Evolutionary conservation across 30 jellyfish, hydroid and myxozoan species (phyloP).

Genomic region (Haliclystus octoradiatus): DNA sequence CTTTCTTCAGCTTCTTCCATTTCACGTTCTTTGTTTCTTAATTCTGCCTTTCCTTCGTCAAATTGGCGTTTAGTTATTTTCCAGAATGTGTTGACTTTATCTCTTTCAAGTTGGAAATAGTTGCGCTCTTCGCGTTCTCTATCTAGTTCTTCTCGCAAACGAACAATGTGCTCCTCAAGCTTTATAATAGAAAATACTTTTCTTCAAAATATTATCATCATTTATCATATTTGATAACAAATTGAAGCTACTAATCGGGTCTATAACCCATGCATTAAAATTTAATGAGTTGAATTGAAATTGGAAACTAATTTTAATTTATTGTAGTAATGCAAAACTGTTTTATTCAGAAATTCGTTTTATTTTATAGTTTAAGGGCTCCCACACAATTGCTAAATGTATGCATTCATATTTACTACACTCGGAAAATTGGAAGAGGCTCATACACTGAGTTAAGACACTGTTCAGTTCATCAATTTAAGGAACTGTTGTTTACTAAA

Average conservation of each 20-base stretch:
- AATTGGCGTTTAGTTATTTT: slow-evolving; percentile 83
- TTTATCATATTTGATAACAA: not conserved
- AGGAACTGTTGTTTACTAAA: too few relatives aligned
- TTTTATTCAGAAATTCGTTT: too few relatives aligned
- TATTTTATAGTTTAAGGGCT: too few relatives aligned
- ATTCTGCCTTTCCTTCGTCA: slow-evolving; percentile 80
- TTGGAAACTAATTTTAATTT: too few relatives aligned
- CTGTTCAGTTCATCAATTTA: too few relatives aligned
- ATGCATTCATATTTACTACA: too few relatives aligned
- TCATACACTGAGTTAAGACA: too few relatives aligned
- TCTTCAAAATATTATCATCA: not conserved
- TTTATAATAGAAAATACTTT: not conserved
- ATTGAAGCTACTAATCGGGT: too few relatives aligned
- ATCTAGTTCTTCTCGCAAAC: slow-evolving; percentile 91
- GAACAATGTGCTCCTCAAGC: slow-evolving; percentile 90
- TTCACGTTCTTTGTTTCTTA: slow-evolving; percentile 86
- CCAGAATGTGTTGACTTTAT: slow-evolving; percentile 96
- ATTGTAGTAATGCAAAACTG: too few relatives aligned
- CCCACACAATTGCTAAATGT: slow-evolving; percentile 2
- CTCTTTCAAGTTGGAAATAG: slow-evolving; percentile 86
- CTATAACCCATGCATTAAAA: too few relatives aligned
- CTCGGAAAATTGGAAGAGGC: not conserved
- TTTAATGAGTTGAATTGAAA: too few relatives aligned
- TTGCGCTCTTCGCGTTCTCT: slow-evolving; percentile 93
- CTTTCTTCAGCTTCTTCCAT: slow-evolving; percentile 95